Base-by-base conservation (phyloP, 2,888 invertebrate species). In the Strigamia crassipes region DNA sequence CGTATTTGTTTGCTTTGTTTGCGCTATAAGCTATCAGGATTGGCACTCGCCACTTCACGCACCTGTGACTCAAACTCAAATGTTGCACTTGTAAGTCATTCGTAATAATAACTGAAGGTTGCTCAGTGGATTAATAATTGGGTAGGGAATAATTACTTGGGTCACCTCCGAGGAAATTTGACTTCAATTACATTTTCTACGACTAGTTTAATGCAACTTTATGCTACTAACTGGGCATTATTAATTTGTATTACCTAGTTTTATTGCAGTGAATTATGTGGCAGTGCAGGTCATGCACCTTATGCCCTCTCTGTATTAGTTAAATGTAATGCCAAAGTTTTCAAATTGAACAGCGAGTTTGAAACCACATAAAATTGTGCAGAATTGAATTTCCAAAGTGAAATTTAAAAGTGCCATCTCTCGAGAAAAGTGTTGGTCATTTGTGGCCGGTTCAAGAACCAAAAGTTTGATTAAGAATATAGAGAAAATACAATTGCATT, bases 381-480 rank as follows among this genome's bases (percentile, higher is more conserved):
- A 6, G 10, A 38, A 61, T 61, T 46, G 46, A 61, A 61, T 61
- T 31, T 73, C 13, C 9, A 73, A 73, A 73, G 27, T 27, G 27
- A n/a, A 73, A 13, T 31, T 73, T 31, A n/a, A 56, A 56, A 56
- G 56, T 18, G 56, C 56, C 56, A 56, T 56, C 31, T 73, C 73
- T 27, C 12, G 73, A 73, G 73, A 31, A 31, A 73, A 73, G n/a
- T 61, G 73, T 73, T 73, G 73, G 73, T 73, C 73, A 73, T 73
- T 73, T 73, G 73, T 31, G 73, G 73, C 31, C 31, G 73, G 56
- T 56, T 56, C 56, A 56, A 56, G 56, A 56, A 56, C 56, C 56
- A 56, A 73, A 73, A 73, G 73, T 73, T 73, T 73, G 73, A 73
- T 73, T 73, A 73, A 73, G 73, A 73, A 73, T 73, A 73, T 73